These are phyloP conservation scores for Pseudotriccus pelzelni DNA, from an alignment of 2,797 vertebrate genomes.

Conservation along the genomic window DNA sequence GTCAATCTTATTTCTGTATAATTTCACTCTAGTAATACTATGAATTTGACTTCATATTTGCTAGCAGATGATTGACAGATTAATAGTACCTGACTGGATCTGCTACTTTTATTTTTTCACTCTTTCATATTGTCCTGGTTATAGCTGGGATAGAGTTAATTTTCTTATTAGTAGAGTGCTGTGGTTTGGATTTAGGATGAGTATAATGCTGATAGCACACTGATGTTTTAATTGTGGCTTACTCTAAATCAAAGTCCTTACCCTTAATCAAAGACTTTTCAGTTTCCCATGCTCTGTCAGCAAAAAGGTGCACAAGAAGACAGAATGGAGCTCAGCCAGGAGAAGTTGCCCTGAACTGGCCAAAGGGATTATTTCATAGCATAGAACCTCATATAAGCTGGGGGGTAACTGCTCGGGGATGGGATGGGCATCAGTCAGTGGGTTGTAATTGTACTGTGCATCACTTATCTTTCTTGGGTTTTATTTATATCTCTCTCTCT, in stretches of 20 bases:
- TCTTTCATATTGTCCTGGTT: not conserved
- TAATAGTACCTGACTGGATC: not conserved
- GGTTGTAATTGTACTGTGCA: not conserved
- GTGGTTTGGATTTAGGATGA: not conserved
- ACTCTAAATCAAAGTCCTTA: not conserved
- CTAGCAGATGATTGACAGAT: not conserved
- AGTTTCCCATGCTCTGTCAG: not conserved
- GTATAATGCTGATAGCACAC: not conserved
- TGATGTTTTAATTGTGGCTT: not conserved
- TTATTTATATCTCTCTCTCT: not conserved
- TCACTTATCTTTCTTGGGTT: not conserved
- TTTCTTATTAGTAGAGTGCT: not conserved
- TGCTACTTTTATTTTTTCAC: not conserved
- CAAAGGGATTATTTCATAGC: not conserved
- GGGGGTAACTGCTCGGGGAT: too few species aligned
- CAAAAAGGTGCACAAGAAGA: not conserved
- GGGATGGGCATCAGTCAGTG: not conserved
- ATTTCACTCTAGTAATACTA: not conserved
- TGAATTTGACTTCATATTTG: not conserved
- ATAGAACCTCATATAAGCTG: not conserved
- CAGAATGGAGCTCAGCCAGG: not conserved
- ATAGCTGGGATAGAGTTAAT: not conserved
- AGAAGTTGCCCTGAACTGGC: not conserved
- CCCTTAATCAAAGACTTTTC: not conserved
- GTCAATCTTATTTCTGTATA: not conserved